Percentiles rank a stretch among this genome's conserved stretches.
Conservation (phyloP, 2,888 invertebrate genomes). For the Rhagium mordax region DNA sequence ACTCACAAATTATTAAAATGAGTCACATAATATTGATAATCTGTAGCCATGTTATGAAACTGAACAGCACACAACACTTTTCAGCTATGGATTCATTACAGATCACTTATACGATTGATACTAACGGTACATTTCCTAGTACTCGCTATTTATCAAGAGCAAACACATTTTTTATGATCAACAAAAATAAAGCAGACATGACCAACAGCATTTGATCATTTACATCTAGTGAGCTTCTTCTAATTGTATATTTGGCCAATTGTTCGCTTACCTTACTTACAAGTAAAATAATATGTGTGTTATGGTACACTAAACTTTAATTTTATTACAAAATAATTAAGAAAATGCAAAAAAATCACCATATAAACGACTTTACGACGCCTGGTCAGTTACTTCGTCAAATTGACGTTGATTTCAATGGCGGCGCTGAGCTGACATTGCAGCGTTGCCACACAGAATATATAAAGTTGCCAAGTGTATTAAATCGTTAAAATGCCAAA, state of each 20-base stretch:
- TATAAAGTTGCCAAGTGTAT: no score
- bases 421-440: slow-evolving; percentile 29
- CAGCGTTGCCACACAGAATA: background rate
- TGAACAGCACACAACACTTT: slow-evolving; percentile 27
- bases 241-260: slow-evolving; percentile 8
- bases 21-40: slow-evolving; percentile 68
- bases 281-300: slow-evolving; percentile 42
- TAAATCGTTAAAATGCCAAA: no score
- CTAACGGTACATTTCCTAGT: slow-evolving; percentile 56
- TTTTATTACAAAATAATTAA: slow-evolving; percentile 48
- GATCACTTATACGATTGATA: slow-evolving; percentile 47
- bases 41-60: slow-evolving; percentile 58
- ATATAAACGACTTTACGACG: slow-evolving; percentile 51
- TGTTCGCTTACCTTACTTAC: slow-evolving; percentile 49
- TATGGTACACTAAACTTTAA: slow-evolving; percentile 37
- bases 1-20: slow-evolving; percentile 66
- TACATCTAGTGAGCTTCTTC: slow-evolving; percentile 34
- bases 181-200: slow-evolving; percentile 61
- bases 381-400: slow-evolving; percentile 37
- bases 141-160: slow-evolving; percentile 58
- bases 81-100: slow-evolving; percentile 37
- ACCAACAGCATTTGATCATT: slow-evolving; percentile 52
- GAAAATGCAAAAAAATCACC: slow-evolving; percentile 46
- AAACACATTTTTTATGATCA: slow-evolving; percentile 58
- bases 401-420: slow-evolving; percentile 32